Evolutionary conservation across 1,140 invertebrate species (phyloP), one percentile per base, ranked within the genome.

Genomic region (Hydropsyche tenuis): DNA sequence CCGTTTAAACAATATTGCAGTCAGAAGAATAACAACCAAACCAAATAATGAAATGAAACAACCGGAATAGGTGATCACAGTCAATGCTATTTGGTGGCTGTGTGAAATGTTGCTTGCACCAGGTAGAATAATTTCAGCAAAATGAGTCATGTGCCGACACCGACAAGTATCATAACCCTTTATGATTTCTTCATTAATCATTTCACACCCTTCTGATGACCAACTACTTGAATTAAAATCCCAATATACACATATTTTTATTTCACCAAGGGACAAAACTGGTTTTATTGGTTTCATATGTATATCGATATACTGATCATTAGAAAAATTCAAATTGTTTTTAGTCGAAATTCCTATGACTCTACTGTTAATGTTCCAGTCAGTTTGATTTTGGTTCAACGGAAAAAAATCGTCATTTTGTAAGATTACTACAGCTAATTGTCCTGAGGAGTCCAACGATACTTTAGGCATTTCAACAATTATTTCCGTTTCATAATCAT

Each of bases 131-230:
- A 86, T 79, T 77, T 85, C 81, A 3, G 84, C 84, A 72, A 86
- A 86, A 73, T 85, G 84, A 0, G 85, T 86, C 7, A 86, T 79
- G 72, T 86, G 85, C 16, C 78, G 73, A 73, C 84, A 85, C 25
- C 82, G 78, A 75, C 85, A 86, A 12, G 81, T 83, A 70, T 85
- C 83, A 16, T 85, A 76, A 48, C 75, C 66, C 4, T 80, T 81
- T n/a, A 69, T 7, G 9, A 16, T 1, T 25, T 51, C 3, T 7
- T 62, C 23, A 4, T 7, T 14, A 14, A 72, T 2, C n/a, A 72
- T 11, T 56, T 76, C 79, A 77, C 84, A 84, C 62, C 84, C 83
- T 3, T 82, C 80, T 30, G 79, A 78, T 1, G 83, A 82, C 84
- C 84, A 83, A 77, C 74, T 78, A 7, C 75, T 79, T 64, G 81